phyloP scores from a whole-genome alignment of 2,797 vertebrate species.

The Micromesistius poutassou region DNA sequence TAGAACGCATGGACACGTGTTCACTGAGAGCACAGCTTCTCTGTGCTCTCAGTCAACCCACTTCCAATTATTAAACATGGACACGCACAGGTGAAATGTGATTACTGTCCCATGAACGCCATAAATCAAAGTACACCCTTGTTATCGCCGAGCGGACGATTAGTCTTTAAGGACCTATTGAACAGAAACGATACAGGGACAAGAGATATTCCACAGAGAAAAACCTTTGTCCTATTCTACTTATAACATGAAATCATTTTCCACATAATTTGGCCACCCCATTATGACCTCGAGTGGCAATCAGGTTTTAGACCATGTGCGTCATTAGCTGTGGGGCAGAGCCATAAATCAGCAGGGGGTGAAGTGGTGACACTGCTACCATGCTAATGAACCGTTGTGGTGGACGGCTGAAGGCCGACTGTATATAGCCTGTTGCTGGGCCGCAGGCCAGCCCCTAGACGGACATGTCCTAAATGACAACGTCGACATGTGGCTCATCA shows the following conservation, averaged over 20 bases:
- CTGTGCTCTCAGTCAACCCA: neutral
- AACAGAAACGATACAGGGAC: neutral
- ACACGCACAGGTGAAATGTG: constrained; percentile 13
- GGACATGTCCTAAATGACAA: neutral
- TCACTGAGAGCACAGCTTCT: neutral
- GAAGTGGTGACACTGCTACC: neutral
- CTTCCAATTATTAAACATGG: constrained; percentile 7
- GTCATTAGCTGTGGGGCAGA: constrained; percentile 7
- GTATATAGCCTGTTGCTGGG: neutral
- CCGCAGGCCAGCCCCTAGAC: neutral
- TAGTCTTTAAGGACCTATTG: neutral
- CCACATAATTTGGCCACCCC: constrained; percentile 9
- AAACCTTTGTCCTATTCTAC: constrained; percentile 1
- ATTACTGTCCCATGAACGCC: constrained; percentile 2
- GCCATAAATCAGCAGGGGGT: constrained; percentile 11
- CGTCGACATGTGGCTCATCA: neutral
- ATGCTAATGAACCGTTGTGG: neutral
- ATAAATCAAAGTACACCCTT: constrained; percentile 15
- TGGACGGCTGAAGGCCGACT: neutral
- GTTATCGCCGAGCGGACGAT: constrained; percentile 4
- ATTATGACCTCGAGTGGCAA: neutral
- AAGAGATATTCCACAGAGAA: constrained; percentile 3
- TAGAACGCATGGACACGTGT: neutral
- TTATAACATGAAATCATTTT: constrained; percentile 5
- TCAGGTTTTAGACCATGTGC: constrained; percentile 7